Base-by-base conservation (phyloP, 2,888 invertebrate species). In the Sinotaia quadrata region DNA sequence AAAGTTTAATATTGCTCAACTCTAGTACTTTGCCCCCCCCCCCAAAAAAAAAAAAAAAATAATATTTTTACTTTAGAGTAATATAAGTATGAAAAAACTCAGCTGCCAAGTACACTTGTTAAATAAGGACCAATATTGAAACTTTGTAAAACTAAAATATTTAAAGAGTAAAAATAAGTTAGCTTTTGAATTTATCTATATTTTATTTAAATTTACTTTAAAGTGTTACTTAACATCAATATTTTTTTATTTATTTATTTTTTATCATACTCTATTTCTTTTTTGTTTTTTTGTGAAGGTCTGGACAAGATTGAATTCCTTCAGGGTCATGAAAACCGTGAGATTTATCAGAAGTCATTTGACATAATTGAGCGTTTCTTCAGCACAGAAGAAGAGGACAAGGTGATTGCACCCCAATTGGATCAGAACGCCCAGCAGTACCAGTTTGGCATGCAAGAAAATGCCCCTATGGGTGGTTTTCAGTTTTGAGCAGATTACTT, bases 261-360 rank as follows among this genome's bases (percentile, higher is more conserved):
- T 10, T 18, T 10, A 18, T n/a, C 52, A 5, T 8, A 21, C 10
- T 21, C 4, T 12, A 47, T 59, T 36, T 33, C 29, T 54, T 15
- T 4, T 51, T 36, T 52, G 54, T 61, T 54, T 65, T 47, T 44
- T 58, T 49, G 76, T 80, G 2, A 75, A 87, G 87, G 98, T 85
- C 91, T 98, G 87, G 98, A 98, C 88, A 98, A 98, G 91, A 97
- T 98, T 78, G 98, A 98, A 90, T 98, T 95, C 89, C 91, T 98
- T 62, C 98, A 98, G 89, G 96, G 96, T 54, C 97, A 98, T 88
- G 95, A 97, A 88, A 98, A 98, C 87, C 92, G 95, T 88, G 97
- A 98, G 81, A 96, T 98, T 78, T 98, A 98, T 90, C 94, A 96
- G 89, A 97, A 97, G 89, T 95, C 97, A 61, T 98, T 95, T 88